Conservation (phyloP, 2,888 invertebrate genomes). For the Pimpla rufipes region DNA sequence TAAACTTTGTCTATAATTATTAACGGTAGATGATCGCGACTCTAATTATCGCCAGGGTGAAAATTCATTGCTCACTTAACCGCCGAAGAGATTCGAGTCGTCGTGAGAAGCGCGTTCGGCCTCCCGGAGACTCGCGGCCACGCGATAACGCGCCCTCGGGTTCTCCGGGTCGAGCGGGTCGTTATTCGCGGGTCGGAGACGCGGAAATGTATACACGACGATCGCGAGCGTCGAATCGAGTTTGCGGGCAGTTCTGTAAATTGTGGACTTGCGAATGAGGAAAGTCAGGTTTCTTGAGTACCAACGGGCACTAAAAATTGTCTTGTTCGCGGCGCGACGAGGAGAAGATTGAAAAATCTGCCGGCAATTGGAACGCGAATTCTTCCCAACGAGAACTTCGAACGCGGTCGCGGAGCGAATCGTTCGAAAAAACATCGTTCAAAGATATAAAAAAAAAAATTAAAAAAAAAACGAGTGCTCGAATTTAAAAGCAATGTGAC, state of each 20-base stretch:
- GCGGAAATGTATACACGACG: not conserved
- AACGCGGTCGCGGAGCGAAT: not conserved
- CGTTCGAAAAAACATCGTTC: conserved; percentile 31
- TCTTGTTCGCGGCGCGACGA: not conserved
- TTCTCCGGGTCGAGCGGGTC: not conserved
- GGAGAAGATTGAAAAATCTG: not conserved
- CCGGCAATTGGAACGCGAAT: not conserved
- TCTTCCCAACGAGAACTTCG: not conserved
- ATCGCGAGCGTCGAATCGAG: conserved; percentile 5
- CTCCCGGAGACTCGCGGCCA: not conserved
- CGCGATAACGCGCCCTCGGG: not conserved
- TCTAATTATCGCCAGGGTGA: conserved; percentile 29
- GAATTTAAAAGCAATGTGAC: conserved; percentile 1
- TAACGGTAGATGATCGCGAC: not conserved
- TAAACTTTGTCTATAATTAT: conserved; percentile 34
- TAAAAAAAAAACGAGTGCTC: conserved; percentile 22
- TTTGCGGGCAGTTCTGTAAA: conserved; percentile 17
- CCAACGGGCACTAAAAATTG: not conserved
- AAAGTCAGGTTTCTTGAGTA: conserved; percentile 21
- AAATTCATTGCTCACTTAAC: conserved; percentile 16
- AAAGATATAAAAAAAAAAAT: too few relatives aligned
- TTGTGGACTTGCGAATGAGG: conserved; percentile 11
- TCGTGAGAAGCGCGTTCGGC: not conserved
- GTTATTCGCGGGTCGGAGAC: not conserved
- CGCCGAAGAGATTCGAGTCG: not conserved